Evolutionary conservation across 1,140 invertebrate species (phyloP).

Genomic region (Halyomorpha halys): DNA sequence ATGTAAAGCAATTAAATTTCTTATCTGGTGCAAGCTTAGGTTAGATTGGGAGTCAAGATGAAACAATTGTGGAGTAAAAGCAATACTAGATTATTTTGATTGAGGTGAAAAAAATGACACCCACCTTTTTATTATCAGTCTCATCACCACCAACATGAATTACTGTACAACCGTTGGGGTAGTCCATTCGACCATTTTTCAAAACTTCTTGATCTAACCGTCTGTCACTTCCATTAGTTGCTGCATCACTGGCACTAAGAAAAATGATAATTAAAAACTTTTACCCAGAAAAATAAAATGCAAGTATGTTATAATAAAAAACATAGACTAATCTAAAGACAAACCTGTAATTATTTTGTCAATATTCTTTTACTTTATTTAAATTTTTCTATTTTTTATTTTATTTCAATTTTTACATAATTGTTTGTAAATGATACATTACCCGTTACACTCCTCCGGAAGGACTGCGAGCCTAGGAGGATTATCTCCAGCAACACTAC

Average conservation of each 20-base stretch:
- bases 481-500: conserved; percentile 58
- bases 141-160: conserved; percentile 25
- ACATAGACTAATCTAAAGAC: no score
- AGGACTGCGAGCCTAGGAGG: conserved; percentile 29
- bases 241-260: background rate
- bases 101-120: background rate
- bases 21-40: no score
- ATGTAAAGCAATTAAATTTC: no score
- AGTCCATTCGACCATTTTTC: conserved; percentile 17
- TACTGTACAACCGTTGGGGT: conserved; percentile 27
- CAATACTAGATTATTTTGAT: no score
- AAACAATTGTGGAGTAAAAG: no score
- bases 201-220: background rate
- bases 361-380: no score
- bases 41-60: no score
- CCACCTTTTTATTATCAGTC: conserved; percentile 14
- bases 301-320: no score
- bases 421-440: background rate
- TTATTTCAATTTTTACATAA: no score
- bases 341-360: no score
- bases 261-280: background rate
- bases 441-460: conserved; percentile 4
- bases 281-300: no score
- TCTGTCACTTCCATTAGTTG: conserved; percentile 10
- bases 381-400: no score